A percentile compares a stretch with the other conserved stretches of the same genome.
Conservation (phyloP, 2,888 invertebrate genomes). For the Scaptomyza parva region DNA sequence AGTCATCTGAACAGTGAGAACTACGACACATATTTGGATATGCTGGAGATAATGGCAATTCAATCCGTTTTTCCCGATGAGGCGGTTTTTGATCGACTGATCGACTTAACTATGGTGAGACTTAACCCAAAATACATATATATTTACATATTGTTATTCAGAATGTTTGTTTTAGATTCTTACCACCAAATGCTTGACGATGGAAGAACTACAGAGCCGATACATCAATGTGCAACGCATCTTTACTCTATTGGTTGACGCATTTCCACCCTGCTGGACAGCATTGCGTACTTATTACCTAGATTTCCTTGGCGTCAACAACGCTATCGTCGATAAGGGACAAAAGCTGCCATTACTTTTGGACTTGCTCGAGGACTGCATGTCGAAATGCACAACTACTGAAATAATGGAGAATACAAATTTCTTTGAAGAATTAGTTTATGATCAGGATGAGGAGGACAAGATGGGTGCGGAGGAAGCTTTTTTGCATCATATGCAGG, state of each 20-base stretch:
- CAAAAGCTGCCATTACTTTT: slow-evolving; percentile 65
- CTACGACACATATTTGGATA: slow-evolving; percentile 77
- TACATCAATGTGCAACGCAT: slow-evolving; percentile 70
- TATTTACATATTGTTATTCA: neutral
- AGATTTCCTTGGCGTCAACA: slow-evolving; percentile 30
- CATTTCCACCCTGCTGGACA: slow-evolving; percentile 84
- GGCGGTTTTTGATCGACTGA: slow-evolving; percentile 73
- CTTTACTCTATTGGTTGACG: slow-evolving; percentile 74
- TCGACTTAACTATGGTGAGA: slow-evolving; percentile 81
- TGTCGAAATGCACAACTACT: slow-evolving; percentile 46
- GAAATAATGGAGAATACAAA: slow-evolving; percentile 47
- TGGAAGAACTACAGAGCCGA: slow-evolving; percentile 39
- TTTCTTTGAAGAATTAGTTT: slow-evolving; percentile 35
- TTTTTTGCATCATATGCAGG: slow-evolving; percentile 56
- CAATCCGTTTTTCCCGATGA: slow-evolving; percentile 82
- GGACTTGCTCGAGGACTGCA: slow-evolving; percentile 70
- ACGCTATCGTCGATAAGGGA: slow-evolving; percentile 17
- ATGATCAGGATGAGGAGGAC: slow-evolving; percentile 46
- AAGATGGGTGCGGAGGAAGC: slow-evolving; percentile 42
- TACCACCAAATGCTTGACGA: slow-evolving; percentile 44
- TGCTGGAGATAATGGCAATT: slow-evolving; percentile 75
- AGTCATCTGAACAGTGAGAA: slow-evolving; percentile 70
- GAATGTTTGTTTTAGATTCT: slow-evolving; percentile 43
- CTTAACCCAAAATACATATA: neutral
- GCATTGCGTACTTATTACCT: slow-evolving; percentile 74